Evolutionary conservation across 1,140 invertebrate genomes (phyloP), one percentile per base, ranked within the genome.

Genomic region (Aphelenchoides avenae): DNA sequence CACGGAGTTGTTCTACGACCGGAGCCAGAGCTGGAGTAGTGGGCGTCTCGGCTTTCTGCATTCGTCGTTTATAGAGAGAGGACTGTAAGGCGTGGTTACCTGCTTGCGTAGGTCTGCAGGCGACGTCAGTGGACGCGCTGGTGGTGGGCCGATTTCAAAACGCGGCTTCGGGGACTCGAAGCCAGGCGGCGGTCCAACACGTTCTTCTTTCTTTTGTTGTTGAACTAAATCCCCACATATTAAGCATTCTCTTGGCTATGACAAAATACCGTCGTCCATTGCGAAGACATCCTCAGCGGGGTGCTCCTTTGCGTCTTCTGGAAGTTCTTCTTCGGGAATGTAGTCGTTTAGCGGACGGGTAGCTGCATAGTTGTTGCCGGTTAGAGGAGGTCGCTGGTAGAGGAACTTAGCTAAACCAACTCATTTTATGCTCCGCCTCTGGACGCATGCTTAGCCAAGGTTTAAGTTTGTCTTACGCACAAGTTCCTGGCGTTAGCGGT

Each of bases 201-300:
- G 11, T 2, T 11, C 11, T 11, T 54, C 13, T 29, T 52, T 52
- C 11, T 42, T 2, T 60, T 57, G 9, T 36, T 56, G 26, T 33
- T 9, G 15, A 1, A 61, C 33, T 49, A 54, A 53, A 54, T n/a
- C n/a, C 13, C n/a, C 46, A 15, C 9, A 50, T 27, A 11, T 18
- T 36, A 49, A 39, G 11, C 22, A 49, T 1, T 11, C 13, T 20
- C 11, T 20, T 7, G 18, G 27, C 42, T 15, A 49, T n/a, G n/a
- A n/a, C n/a, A 43, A 1, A 13, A 18, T 49, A 49, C 47, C 20
- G 37, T 59, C 56, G 24, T 57, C 55, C 55, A 57, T 57, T 5
- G 27, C 55, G 39, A 57, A 57, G 34, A 57, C 44, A 22, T 58
- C 55, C 13, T 60, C 53, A 34, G n/a, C n/a, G n/a, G n/a, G n/a